Evolutionary conservation across 2,113 vertebrate species (phyloP).

Genomic region (Pan paniscus): DNA sequence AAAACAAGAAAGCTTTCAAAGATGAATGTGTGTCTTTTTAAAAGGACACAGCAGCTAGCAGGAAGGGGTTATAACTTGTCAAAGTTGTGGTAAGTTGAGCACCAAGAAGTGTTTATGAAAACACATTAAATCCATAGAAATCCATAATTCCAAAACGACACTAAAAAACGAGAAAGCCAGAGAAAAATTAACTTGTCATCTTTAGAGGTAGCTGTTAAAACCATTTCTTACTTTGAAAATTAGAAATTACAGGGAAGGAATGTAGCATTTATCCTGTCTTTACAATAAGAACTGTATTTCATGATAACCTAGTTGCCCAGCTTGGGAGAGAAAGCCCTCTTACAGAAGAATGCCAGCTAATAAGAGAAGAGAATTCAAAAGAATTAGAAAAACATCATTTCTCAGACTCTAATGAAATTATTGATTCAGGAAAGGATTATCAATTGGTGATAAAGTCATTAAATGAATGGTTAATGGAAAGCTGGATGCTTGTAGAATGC

Average conservation of each 20-base stretch:
- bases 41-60: not conserved
- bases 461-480: not conserved
- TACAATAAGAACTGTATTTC: not conserved
- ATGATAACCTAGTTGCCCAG: not conserved
- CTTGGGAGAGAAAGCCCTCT: not conserved
- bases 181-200: conserved; percentile 16
- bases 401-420: conserved; percentile 16
- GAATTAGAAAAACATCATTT: not conserved
- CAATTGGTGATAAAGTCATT: not conserved
- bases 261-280: not conserved
- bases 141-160: not conserved
- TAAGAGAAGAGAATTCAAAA: not conserved
- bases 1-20: not conserved
- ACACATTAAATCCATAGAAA: not conserved
- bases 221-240: not conserved
- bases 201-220: not conserved
- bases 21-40: not conserved
- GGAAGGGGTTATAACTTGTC: not conserved
- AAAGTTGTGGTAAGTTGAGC: conserved; percentile 12
- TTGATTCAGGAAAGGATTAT: not conserved
- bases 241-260: not conserved
- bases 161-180: not conserved
- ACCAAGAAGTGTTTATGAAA: not conserved
- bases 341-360: not conserved
- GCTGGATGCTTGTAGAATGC: not conserved